Evolutionary conservation across 2,797 vertebrate genomes (phyloP).

Genomic region (Silurus lanzhouensis): DNA sequence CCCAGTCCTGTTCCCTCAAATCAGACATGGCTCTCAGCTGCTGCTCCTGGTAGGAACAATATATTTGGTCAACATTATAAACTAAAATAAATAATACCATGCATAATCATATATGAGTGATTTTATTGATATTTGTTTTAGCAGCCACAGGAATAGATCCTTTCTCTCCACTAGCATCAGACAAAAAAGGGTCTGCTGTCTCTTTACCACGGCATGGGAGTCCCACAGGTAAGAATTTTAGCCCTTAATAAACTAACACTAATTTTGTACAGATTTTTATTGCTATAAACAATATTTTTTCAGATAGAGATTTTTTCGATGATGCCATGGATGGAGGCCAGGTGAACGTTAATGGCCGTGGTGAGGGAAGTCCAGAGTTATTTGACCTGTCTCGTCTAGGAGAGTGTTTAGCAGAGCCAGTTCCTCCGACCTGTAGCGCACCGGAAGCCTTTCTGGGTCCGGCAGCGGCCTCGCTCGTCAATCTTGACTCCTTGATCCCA

Average conservation of each 20-base stretch:
- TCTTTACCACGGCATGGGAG: slow-evolving; percentile 64
- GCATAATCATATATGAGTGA: too few relatives aligned
- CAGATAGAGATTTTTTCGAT: slow-evolving; percentile 87
- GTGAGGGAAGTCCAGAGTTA: slow-evolving; percentile 73
- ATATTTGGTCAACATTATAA: neutral
- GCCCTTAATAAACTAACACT: neutral
- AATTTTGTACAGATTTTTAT: neutral
- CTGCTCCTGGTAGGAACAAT: slow-evolving; percentile 61
- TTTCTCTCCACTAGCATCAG: slow-evolving; percentile 62
- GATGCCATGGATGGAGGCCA: slow-evolving; percentile 81
- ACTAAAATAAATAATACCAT: neutral
- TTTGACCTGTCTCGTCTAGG: slow-evolving; percentile 80
- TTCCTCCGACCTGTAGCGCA: slow-evolving; percentile 74
- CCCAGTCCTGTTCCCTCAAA: slow-evolving; percentile 51
- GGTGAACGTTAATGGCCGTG: slow-evolving; percentile 76
- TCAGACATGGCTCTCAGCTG: slow-evolving; percentile 60
- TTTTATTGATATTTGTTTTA: neutral
- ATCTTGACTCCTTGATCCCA: slow-evolving; percentile 85
- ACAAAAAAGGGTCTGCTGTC: slow-evolving; percentile 42
- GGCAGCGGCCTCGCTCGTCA: slow-evolving; percentile 86
- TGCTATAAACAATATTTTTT: neutral
- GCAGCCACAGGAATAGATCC: slow-evolving; percentile 63
- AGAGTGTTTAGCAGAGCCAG: slow-evolving; percentile 74
- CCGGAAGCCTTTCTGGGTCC: slow-evolving; percentile 90
- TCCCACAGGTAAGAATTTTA: slow-evolving; percentile 67